Conservation (phyloP, 1,140 invertebrate genomes). For the Watersipora subatra region DNA sequence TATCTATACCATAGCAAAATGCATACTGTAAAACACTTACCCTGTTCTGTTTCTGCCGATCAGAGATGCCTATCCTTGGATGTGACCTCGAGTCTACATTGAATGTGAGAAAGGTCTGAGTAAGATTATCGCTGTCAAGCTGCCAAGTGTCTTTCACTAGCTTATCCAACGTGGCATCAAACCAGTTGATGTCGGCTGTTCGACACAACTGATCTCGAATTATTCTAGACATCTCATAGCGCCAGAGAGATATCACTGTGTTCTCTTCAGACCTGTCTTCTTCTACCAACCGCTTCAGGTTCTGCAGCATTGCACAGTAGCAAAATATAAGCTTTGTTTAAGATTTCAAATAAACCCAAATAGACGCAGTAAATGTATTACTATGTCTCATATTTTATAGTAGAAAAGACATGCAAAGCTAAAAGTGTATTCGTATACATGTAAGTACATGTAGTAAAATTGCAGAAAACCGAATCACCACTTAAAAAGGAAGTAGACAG, state of each 20-base stretch:
- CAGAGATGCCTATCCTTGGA: slow-evolving; percentile 27
- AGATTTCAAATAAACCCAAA: too few relatives aligned
- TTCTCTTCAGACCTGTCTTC: slow-evolving; percentile 33
- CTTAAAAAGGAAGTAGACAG: too few relatives aligned
- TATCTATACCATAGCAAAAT: too few relatives aligned
- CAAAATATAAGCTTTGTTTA: slow-evolving; percentile 2
- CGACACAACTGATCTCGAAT: slow-evolving; percentile 30
- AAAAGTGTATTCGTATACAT: too few relatives aligned
- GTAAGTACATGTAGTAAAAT: too few relatives aligned
- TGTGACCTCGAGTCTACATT: slow-evolving; percentile 29
- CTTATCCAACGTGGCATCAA: slow-evolving; percentile 26
- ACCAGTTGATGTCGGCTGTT: slow-evolving; percentile 31
- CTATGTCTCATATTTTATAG: too few relatives aligned
- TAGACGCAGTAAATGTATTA: too few relatives aligned
- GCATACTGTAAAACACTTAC: too few relatives aligned
- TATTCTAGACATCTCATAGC: slow-evolving; percentile 33
- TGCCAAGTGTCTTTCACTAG: slow-evolving; percentile 23
- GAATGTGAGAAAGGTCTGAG: slow-evolving; percentile 34
- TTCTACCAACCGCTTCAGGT: slow-evolving; percentile 28
- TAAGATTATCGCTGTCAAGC: slow-evolving; percentile 16
- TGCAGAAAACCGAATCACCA: too few relatives aligned
- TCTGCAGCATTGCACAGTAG: slow-evolving; percentile 20
- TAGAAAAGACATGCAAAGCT: too few relatives aligned
- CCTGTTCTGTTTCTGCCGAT: slow-evolving; percentile 29
- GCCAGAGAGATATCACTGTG: slow-evolving; percentile 34